A percentile compares a stretch with the other conserved stretches of the same genome.
These are phyloP conservation scores for Cryptoprocta ferox DNA, from an alignment of 2,797 vertebrate genomes.

Conservation along the genomic window DNA sequence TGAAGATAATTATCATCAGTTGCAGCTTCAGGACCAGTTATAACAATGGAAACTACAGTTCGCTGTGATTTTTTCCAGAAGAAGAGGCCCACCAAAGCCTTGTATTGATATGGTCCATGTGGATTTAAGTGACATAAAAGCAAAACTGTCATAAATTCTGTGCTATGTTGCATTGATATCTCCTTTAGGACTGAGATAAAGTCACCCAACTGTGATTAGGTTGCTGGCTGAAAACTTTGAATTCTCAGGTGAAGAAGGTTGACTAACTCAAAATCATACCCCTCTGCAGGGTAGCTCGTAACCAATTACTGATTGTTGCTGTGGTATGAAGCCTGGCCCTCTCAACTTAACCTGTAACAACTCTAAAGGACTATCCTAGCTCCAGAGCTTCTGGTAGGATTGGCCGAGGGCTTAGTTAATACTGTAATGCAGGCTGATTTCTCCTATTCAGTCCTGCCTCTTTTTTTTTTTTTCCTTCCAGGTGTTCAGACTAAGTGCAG, in stretches of 20 bases:
- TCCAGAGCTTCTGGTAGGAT: background rate
- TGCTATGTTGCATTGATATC: background rate
- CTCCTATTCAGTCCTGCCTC: background rate
- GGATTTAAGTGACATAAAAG: background rate
- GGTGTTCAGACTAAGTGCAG: background rate
- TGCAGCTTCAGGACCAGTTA: background rate
- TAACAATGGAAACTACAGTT: background rate
- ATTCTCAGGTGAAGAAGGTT: background rate
- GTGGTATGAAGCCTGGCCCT: background rate
- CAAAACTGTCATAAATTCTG: background rate
- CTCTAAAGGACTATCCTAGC: background rate
- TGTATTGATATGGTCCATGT: background rate
- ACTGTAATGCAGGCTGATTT: background rate
- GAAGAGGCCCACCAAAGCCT: background rate
- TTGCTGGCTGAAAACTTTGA: background rate
- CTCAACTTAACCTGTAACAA: background rate
- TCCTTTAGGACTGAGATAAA: background rate
- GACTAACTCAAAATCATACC: background rate
- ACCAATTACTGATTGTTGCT: background rate
- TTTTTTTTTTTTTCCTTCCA: background rate
- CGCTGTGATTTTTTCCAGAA: background rate
- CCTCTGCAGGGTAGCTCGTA: background rate
- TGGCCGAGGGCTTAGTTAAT: background rate
- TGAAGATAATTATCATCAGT: background rate
- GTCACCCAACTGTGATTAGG: background rate